Evolutionary conservation across 1,140 invertebrate genomes (phyloP).

Genomic region (Oryzaephilus surinamensis): DNA sequence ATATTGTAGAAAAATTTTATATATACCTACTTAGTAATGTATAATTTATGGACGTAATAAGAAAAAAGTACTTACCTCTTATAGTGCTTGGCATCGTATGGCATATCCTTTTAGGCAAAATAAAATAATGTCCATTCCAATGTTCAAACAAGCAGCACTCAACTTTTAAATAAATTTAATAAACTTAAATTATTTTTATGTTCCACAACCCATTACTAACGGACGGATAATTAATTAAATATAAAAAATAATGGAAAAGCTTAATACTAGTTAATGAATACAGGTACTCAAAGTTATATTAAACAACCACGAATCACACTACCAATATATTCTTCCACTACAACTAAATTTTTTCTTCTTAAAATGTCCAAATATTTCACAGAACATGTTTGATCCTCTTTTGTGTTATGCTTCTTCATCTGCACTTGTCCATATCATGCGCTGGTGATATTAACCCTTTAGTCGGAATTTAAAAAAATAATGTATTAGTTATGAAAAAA

Average conservation of each 20-base stretch:
- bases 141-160: slow-evolving; percentile 1
- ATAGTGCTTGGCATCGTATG: slow-evolving; percentile 35
- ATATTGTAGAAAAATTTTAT: no score
- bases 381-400: no score
- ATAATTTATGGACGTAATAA: neutral
- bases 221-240: no score
- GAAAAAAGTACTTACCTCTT: slow-evolving; percentile 28
- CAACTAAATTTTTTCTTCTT: slow-evolving; percentile 24
- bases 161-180: slow-evolving; percentile 7
- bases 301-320: neutral
- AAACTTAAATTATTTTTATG: no score
- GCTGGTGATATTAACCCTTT: no score
- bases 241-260: no score
- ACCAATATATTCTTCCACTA: neutral
- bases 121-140: slow-evolving; percentile 8
- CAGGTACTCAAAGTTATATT: slow-evolving; percentile 7
- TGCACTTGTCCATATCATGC: no score
- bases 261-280: slow-evolving; percentile 9
- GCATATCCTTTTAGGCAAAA: slow-evolving; percentile 21
- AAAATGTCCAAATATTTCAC: slow-evolving; percentile 19
- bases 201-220: no score
- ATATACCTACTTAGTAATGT: neutral
- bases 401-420: no score
- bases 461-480: no score
- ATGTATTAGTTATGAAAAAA: no score